Base-by-base conservation (phyloP, 2,113 vertebrate species). In the Microtus montanus region DNA sequence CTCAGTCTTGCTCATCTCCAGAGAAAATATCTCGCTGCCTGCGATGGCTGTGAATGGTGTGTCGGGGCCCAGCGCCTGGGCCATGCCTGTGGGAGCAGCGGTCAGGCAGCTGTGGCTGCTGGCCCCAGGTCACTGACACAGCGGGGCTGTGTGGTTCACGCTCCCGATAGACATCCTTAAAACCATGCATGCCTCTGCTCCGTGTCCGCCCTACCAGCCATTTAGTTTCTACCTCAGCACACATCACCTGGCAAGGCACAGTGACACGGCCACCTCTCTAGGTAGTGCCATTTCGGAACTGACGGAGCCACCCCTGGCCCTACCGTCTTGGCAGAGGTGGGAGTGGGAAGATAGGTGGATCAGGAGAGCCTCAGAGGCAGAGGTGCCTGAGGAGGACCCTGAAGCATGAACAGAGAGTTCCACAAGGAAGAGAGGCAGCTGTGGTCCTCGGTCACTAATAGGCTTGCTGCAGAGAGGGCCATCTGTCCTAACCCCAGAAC, bases 1-100 rank as follows among this genome's bases (percentile, higher is more conserved):
- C 92, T 99, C 99, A 0, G 99, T 99, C 97, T 99, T 99, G 98
- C 99, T 99, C 99, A 99, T 99, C 97, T 99, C 99, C 96, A 99
- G 96, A 66, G 99, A 99, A 98, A 99, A 99, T 97, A 99, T 99
- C 97, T 99, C 99, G 84, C 99, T 99, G 44, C 99, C 99, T 0
- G 99, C 99, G 19, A 99, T 96, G n/a, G 99, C 99, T 4, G 99
- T 99, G 97, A 99, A 99, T 0, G 99, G 99, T 0, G 99, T 99
- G 91, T 99, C 99, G 0, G 97, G 96, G 2, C 99, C 99, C 84
- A 99, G 98, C 1, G 99, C 99, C 96, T 99, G 99, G 0, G 99
- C 99, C 93, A 99, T 99, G 63, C 99, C 99, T 99, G 75, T 3
- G 61, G 82, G 54, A 12, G 84, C 73, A 87, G 5, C 10, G 84